Base-by-base conservation (phyloP, 53 echinoderm and acorn worm genomes). In the Hippasteria phrygiana region DNA sequence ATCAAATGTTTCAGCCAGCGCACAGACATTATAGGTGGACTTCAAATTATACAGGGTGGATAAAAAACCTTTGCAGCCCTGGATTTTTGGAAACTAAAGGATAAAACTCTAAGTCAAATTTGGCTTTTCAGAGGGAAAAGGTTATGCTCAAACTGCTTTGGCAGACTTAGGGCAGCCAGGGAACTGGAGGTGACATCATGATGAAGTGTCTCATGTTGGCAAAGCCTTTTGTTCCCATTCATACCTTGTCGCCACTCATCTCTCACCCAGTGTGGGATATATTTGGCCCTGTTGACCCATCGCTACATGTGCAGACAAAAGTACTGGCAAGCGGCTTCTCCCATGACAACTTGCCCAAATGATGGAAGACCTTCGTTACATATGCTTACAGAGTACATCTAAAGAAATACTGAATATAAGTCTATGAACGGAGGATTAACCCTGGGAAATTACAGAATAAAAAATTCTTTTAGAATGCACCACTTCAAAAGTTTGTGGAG, bases 251-350 rank as follows among this genome's bases (percentile, higher is more conserved):
- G 56, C 59, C 17, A 55, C 36, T 24, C 78, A 78, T 78, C 78
- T 27, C 59, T 78, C 78, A 78, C 78, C 78, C 78, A 78, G 78
- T 56, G 78, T 76, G 78, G 78, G 39, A 38, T 78, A 56, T 36
- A 35, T 56, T 40, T 41, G 78, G 41, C 56, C 67, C 26, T 33
- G 53, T 12, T 55, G 78, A 78, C 78, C 78, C 59, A 78, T 42
- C 73, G 41, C 40, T 20, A 24, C 12, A 27, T 20, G 27, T 42
- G 41, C n/a, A 73, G 73, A 43, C 73, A 41, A 39, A 73, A 73
- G 27, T 40, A 73, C 73, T 73, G 73, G 73, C 40, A 4, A n/a
- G n/a, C n/a, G n/a, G 37, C 1, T 37, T 4, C 70, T 69, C 70
- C 18, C 35, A 18, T 76, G 76, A 50, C 76, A 76, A 51, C 51